phyloP scores from a whole-genome alignment of 2,888 invertebrate species.

The Mylabris sibirica region DNA sequence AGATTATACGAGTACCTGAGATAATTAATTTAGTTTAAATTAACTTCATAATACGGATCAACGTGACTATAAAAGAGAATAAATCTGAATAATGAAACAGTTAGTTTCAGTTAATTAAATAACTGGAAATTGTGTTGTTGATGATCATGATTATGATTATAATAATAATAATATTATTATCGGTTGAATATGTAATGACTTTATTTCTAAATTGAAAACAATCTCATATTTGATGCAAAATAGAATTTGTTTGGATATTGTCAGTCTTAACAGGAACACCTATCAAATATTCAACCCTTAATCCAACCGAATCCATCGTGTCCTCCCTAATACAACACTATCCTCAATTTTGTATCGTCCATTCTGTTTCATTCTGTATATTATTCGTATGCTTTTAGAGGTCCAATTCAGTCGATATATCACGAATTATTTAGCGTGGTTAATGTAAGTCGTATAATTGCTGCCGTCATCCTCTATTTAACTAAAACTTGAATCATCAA shows the following conservation, averaged over 20 bases:
- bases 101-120: conserved; percentile 9
- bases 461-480: conserved; percentile 21
- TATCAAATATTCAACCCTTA: conserved; percentile 52
- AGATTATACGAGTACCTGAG: conserved; percentile 43
- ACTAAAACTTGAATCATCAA: neutral
- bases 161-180: too few species aligned
- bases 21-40: conserved; percentile 47
- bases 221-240: neutral
- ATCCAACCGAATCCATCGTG: conserved; percentile 47
- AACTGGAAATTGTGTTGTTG: neutral
- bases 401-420: conserved; percentile 42
- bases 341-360: conserved; percentile 35
- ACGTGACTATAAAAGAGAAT: conserved; percentile 26
- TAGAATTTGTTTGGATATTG: neutral
- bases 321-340: conserved; percentile 41
- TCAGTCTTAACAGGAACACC: conserved; percentile 17
- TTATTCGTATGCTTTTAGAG: conserved; percentile 39
- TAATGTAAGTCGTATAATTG: conserved; percentile 26
- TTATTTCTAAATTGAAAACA: neutral
- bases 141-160: neutral
- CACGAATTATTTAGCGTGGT: conserved; percentile 38
- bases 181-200: neutral
- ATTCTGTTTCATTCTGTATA: conserved; percentile 33
- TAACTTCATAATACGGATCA: conserved; percentile 45
- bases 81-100: conserved; percentile 5